These are phyloP conservation scores for Octodonta nipae DNA, from an alignment of 2,888 invertebrate species.

Conservation along the genomic window DNA sequence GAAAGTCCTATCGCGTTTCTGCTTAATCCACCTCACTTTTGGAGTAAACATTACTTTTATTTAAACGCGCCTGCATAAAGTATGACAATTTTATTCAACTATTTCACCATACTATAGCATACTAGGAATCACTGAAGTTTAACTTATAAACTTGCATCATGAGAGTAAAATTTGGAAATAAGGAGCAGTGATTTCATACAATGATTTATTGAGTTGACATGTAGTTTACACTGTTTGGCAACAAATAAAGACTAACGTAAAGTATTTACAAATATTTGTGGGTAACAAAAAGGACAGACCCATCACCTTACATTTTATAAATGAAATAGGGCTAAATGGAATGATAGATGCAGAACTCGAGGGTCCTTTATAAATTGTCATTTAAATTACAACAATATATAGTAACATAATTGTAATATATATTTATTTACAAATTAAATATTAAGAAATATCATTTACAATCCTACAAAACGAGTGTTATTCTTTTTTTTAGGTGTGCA, in stretches of 20 bases:
- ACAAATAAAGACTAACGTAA: slow-evolving; percentile 12
- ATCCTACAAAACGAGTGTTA: slow-evolving; percentile 21
- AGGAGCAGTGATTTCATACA: too few relatives aligned
- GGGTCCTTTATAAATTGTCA: slow-evolving; percentile 15
- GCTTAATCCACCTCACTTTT: too few relatives aligned
- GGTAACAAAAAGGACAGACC: slow-evolving; percentile 9
- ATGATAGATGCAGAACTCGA: slow-evolving; percentile 9
- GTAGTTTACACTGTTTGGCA: slow-evolving; percentile 16
- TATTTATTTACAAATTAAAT: slow-evolving; percentile 22
- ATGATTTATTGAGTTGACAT: slow-evolving; percentile 14
- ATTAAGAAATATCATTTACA: slow-evolving; percentile 19
- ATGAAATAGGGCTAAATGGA: slow-evolving; percentile 2
- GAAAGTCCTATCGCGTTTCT: too few relatives aligned
- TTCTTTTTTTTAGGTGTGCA: slow-evolving; percentile 19
- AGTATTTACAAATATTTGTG: slow-evolving; percentile 7
- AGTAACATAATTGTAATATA: slow-evolving; percentile 18
- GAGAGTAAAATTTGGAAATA: too few relatives aligned
- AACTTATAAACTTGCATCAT: too few relatives aligned
- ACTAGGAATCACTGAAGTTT: too few relatives aligned
- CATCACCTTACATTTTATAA: slow-evolving; percentile 12
- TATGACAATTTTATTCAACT: too few relatives aligned
- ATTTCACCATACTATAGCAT: too few relatives aligned
- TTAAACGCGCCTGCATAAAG: too few relatives aligned
- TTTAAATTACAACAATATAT: slow-evolving; percentile 22
- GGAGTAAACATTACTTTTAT: too few relatives aligned